Evolutionary conservation across 2,113 vertebrate species (phyloP).

Genomic region (Seriola aureovittata): DNA sequence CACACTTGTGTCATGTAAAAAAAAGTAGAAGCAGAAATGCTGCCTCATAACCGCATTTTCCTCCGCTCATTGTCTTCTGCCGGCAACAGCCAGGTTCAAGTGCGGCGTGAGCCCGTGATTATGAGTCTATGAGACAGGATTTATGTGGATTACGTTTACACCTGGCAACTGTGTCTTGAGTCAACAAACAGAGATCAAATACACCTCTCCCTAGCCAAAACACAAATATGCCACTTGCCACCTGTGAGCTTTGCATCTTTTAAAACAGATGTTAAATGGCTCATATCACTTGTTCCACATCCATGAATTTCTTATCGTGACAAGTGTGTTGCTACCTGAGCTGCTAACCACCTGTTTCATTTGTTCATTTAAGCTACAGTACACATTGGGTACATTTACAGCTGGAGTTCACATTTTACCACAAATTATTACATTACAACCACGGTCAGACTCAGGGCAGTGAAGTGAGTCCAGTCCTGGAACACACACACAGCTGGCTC

Average conservation of each 20-base stretch:
- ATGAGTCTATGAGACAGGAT: slow-evolving; percentile 1
- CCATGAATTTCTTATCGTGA: slow-evolving; percentile 39
- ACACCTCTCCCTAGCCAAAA: slow-evolving; percentile 20
- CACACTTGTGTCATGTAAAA: slow-evolving; percentile 34
- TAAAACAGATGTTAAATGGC: slow-evolving; percentile 42
- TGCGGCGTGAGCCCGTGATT: neutral
- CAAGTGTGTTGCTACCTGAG: slow-evolving; percentile 30
- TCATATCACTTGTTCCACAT: slow-evolving; percentile 37
- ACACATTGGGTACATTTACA: slow-evolving; percentile 3
- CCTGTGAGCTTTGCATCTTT: slow-evolving; percentile 27
- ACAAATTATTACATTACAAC: neutral
- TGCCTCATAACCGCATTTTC: slow-evolving; percentile 50
- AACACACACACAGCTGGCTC: too few relatives aligned
- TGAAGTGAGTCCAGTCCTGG: too few relatives aligned
- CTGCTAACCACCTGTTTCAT: slow-evolving; percentile 43
- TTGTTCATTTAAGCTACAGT: neutral
- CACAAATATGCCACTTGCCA: slow-evolving; percentile 23
- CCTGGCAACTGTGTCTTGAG: slow-evolving; percentile 14
- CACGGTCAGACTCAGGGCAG: too few relatives aligned
- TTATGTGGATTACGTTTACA: slow-evolving; percentile 42
- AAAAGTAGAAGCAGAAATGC: slow-evolving; percentile 30
- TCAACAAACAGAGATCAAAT: slow-evolving; percentile 33
- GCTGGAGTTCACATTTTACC: neutral
- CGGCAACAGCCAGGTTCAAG: neutral
- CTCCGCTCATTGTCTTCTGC: neutral